Base-by-base conservation (phyloP, 2,113 vertebrate genomes). In the Numida meleagris region DNA sequence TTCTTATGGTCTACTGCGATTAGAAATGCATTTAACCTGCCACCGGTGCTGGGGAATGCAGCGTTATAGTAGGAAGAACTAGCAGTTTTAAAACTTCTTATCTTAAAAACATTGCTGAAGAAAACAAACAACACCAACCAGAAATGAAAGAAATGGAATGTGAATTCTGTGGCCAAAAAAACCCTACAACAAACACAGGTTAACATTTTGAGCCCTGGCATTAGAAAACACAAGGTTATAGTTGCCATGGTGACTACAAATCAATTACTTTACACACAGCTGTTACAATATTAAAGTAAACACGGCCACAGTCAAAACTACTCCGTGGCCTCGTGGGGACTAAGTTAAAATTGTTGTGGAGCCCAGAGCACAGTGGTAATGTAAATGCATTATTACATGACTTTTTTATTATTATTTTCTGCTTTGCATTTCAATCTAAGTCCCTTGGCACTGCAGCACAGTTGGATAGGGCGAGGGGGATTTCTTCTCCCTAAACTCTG, bases 241-340 rank as follows among this genome's bases (percentile, higher is more conserved):
- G 93, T 91, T 94, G 38, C 93, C 46, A 94, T 81, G 80, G 79
- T 6, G 4, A 94, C 89, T 85, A 55, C 75, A 76, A 76, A 88
- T 91, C 79, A 91, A 85, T 88, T 85, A 85, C 34, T 91, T 94
- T 71, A 85, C 51, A 71, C 80, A 76, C 57, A 71, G 75, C 74
- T 91, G 84, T 88, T 91, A 88, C 75, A 88, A 91, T 81, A 88
- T 91, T 91, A 91, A 88, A 84, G 88, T 75, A 91, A 94, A 94
- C 79, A 76, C 4, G 4, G 76, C 70, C 80, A 67, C 34, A 59
- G 57, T 81, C 70, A 76, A 84, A 94, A 88, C 80, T 85, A 80
- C 58, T 76, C 50, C 24, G 15, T 48, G 59, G 89, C 51, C 80
- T 91, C 80, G 25, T 27, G n/a, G 50, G 80, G 40, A 88, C 68